A percentile compares a stretch with the other conserved stretches of the same genome.
Evolutionary conservation across 2,113 vertebrate species (phyloP).

Genomic region (Dicrurus megarhynchus): DNA sequence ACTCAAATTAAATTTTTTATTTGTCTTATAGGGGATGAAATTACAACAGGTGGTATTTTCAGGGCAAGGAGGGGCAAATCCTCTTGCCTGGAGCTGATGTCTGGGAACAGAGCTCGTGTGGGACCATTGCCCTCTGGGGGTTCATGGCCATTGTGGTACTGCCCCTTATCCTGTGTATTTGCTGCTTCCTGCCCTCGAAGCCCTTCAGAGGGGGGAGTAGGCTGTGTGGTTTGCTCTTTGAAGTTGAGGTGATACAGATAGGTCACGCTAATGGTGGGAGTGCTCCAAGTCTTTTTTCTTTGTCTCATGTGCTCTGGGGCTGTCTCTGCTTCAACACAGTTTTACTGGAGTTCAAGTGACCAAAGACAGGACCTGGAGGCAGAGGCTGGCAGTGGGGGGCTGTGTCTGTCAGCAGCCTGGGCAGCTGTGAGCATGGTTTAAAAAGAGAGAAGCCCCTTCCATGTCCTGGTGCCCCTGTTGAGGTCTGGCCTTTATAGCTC

Average conservation of each 20-base stretch:
- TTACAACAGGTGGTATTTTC: neutral
- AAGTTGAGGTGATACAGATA: neutral
- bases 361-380: neutral
- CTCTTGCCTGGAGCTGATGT: neutral
- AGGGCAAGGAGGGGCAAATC: neutral
- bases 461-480: neutral
- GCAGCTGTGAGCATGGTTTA: neutral
- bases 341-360: neutral
- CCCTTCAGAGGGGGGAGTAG: neutral
- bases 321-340: neutral
- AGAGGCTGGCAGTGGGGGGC: neutral
- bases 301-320: accelerated
- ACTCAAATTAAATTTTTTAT: neutral
- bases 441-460: neutral
- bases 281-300: neutral
- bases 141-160: neutral
- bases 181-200: neutral
- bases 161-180: neutral
- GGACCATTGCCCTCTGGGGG: accelerated
- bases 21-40: neutral
- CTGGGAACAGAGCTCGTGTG: neutral
- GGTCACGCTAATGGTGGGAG: neutral
- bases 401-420: neutral
- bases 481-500: neutral
- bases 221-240: neutral